phyloP scores from a whole-genome alignment of 92 coral and sea anemone species.

The Zoanthus gigantus region DNA sequence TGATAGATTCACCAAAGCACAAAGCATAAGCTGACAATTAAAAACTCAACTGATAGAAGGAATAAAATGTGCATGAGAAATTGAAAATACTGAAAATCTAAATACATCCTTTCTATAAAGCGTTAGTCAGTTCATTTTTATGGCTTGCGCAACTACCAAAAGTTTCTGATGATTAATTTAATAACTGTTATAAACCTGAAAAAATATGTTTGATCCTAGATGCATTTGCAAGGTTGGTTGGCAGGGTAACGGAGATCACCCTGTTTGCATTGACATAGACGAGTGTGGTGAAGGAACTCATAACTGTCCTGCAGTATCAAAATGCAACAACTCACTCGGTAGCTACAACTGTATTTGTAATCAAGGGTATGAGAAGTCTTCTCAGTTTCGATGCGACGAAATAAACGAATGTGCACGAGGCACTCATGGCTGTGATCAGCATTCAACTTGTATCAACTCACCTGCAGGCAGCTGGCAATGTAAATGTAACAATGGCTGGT shows the following conservation, averaged over 20 bases:
- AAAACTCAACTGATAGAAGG: too few species aligned
- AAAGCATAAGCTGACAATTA: too few species aligned
- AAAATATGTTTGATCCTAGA: neutral
- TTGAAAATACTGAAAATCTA: too few species aligned
- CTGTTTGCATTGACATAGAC: slow-evolving; percentile 55
- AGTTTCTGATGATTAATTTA: neutral
- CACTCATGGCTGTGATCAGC: slow-evolving; percentile 65
- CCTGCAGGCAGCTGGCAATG: slow-evolving; percentile 52
- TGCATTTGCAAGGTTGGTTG: slow-evolving; percentile 63
- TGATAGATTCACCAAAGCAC: too few species aligned
- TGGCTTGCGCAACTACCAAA: neutral
- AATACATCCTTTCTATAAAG: too few species aligned
- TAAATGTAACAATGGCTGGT: slow-evolving; percentile 68
- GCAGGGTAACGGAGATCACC: slow-evolving; percentile 61
- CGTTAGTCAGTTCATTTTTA: too few species aligned
- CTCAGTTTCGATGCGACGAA: slow-evolving; percentile 65
- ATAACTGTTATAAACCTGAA: neutral
- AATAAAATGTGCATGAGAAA: too few species aligned
- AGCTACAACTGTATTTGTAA: slow-evolving; percentile 70
- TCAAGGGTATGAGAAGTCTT: slow-evolving; percentile 63
- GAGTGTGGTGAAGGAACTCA: slow-evolving; percentile 57
- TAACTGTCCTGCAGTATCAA: slow-evolving; percentile 63
- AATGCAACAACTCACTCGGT: slow-evolving; percentile 68
- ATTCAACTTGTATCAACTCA: slow-evolving; percentile 55
- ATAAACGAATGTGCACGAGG: slow-evolving; percentile 81